A percentile compares a stretch with the other conserved stretches of the same genome.
phyloP scores from a whole-genome alignment of 2,113 vertebrate species.

The Chaetura pelagica region DNA sequence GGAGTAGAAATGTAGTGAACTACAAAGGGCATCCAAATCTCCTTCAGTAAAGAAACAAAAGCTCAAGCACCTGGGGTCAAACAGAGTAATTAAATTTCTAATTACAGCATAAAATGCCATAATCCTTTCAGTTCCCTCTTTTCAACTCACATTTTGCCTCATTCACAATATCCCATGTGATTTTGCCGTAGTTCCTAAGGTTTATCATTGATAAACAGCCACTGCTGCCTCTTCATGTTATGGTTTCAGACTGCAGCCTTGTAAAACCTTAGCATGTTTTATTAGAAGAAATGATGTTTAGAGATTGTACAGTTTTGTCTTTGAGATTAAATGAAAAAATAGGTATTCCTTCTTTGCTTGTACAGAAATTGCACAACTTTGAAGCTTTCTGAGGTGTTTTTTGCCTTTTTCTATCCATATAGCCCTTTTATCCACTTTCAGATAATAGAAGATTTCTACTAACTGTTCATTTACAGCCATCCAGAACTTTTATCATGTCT shows the following conservation, averaged over 20 bases:
- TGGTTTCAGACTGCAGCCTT: neutral
- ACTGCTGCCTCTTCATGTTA: neutral
- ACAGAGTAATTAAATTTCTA: neutral
- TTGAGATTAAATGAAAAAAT: neutral
- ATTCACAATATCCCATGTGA: neutral
- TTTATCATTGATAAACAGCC: neutral
- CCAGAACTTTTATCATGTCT: neutral
- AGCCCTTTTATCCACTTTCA: neutral
- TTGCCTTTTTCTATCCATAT: neutral
- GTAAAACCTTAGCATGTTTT: neutral
- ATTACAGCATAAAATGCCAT: neutral
- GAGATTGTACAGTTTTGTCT: neutral
- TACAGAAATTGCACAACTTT: neutral
- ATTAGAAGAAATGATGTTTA: neutral
- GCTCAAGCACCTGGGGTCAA: neutral
- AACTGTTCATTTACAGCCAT: neutral
- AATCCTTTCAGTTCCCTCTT: neutral
- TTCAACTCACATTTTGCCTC: neutral
- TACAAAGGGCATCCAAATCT: constrained; percentile 10
- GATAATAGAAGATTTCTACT: neutral
- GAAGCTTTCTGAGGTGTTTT: neutral
- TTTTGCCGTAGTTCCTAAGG: neutral
- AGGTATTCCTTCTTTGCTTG: neutral
- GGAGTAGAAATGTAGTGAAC: neutral
- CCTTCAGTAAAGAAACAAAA: neutral